Evolutionary conservation across 2,888 invertebrate genomes (phyloP).

Genomic region (Platerodrilus igneus): DNA sequence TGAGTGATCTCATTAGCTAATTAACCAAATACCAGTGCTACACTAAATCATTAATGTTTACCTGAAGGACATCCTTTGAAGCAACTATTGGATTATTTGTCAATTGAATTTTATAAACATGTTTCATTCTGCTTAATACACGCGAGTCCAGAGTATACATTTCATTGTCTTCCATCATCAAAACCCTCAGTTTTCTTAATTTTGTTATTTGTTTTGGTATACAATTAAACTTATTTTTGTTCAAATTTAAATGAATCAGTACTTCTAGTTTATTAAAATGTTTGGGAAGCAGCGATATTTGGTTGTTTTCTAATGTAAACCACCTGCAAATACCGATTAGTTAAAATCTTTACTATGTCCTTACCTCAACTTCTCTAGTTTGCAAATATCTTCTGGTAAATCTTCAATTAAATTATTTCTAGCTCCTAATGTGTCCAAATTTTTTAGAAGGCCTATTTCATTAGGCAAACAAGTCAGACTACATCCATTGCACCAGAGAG

Average conservation of each 20-base stretch:
- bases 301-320: conserved; percentile 63
- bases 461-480: conserved; percentile 55
- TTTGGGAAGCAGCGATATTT: conserved; percentile 52
- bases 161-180: conserved; percentile 40
- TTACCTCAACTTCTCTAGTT: conserved; percentile 54
- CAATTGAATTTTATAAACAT: conserved; percentile 40
- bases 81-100: conserved; percentile 38
- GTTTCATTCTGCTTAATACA: conserved; percentile 33
- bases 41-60: conserved; percentile 21
- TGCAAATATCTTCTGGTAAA: conserved; percentile 57
- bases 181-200: conserved; percentile 37
- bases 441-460: conserved; percentile 57
- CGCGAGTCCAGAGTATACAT: conserved; percentile 35
- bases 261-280: conserved; percentile 52
- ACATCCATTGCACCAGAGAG: conserved; percentile 63
- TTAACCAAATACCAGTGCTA: too few species aligned
- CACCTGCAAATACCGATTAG: conserved; percentile 49
- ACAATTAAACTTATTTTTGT: conserved; percentile 52
- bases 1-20: too few species aligned
- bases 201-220: conserved; percentile 49
- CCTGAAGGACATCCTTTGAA: conserved; percentile 29
- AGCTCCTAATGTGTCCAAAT: conserved; percentile 62
- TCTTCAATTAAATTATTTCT: conserved; percentile 57
- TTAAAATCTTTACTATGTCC: conserved; percentile 2
- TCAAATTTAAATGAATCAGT: conserved; percentile 60